A percentile compares a stretch with the other conserved stretches of the same genome.
These are phyloP conservation scores for Entomobrya multifasciata DNA, from an alignment of 2,888 invertebrate species.

Conservation along the genomic window DNA sequence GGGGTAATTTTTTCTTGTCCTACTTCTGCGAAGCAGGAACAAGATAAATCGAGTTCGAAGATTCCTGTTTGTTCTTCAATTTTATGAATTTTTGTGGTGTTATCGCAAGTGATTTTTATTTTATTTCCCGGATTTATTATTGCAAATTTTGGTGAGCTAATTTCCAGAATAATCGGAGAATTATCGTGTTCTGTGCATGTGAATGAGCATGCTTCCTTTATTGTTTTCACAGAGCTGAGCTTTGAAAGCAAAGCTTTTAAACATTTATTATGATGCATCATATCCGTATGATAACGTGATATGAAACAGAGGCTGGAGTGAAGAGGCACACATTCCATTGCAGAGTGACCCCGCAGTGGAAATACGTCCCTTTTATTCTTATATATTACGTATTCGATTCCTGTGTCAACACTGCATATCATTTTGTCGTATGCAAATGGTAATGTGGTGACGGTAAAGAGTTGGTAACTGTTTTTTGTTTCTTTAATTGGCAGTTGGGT, in stretches of 20 bases:
- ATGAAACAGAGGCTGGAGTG: neutral
- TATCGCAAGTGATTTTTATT: neutral
- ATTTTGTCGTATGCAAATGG: neutral
- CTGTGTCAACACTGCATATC: neutral
- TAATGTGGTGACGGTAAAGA: neutral
- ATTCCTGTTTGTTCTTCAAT: neutral
- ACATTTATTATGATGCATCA: neutral
- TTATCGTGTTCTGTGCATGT: neutral
- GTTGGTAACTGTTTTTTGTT: neutral
- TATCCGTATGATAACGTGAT: neutral
- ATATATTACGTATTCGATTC: neutral
- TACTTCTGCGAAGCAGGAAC: neutral
- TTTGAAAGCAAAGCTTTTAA: neutral
- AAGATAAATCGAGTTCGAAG: neutral
- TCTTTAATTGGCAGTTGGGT: neutral
- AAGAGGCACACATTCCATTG: too few relatives aligned
- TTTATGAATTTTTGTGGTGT: neutral
- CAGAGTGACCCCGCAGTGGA: neutral
- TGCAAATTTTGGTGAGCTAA: neutral
- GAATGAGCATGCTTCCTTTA: neutral
- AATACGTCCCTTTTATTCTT: neutral
- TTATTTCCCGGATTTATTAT: neutral
- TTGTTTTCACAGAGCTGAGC: neutral
- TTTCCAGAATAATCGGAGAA: neutral
- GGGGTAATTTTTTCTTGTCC: neutral